Base-by-base conservation (phyloP, 2,888 invertebrate genomes). In the Tromatobia lineatoria region DNA sequence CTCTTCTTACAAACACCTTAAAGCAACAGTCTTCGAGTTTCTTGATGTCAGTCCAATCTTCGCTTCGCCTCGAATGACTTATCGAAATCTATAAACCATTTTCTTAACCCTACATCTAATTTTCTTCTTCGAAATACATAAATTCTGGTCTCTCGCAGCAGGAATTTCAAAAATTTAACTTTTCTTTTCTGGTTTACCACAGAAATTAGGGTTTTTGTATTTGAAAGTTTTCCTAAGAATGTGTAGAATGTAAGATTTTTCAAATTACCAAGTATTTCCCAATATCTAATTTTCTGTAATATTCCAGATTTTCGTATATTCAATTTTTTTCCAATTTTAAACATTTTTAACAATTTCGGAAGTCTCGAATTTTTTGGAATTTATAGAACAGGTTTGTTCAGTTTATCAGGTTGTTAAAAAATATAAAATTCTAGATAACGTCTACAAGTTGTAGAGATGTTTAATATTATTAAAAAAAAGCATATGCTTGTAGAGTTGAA, bases 21-120 rank as follows among this genome's bases (percentile, higher is more conserved):
- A 57, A 6, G 70, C 13, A 45, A 2, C 25, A 82, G 38, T 45
- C n/a, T 2, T 20, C 1, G 18, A 66, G 45, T 71, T 71, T 76
- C 47, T 66, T 47, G 59, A 29, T 29, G 20, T 59, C 59, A 64
- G 42, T 23, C 42, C 23, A 42, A 38, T 29, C 57, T 66, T 57
- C n/a, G 59, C 38, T n/a, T n/a, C 80, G n/a, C 42, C 47, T 20
- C 34, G 10, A 59, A 45, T 47, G 67, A 78, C 78, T 74, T 59
- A 82, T 69, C 73, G 59, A 73, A 45, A 82, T 78, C 67, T 23
- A 82, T 82, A 69, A 82, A 82, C 13, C 50, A 69, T 25, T 20
- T 47, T n/a, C 23, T 20, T n/a, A 15, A 59, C 38, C 47, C 25
- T 29, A n/a, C 11, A 57, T 42, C 52, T 38, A 25, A 13, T 18